Percentiles rank a stretch among this genome's conserved stretches.
Conservation (phyloP, 2,113 vertebrate species). For the Symphodus melops region DNA sequence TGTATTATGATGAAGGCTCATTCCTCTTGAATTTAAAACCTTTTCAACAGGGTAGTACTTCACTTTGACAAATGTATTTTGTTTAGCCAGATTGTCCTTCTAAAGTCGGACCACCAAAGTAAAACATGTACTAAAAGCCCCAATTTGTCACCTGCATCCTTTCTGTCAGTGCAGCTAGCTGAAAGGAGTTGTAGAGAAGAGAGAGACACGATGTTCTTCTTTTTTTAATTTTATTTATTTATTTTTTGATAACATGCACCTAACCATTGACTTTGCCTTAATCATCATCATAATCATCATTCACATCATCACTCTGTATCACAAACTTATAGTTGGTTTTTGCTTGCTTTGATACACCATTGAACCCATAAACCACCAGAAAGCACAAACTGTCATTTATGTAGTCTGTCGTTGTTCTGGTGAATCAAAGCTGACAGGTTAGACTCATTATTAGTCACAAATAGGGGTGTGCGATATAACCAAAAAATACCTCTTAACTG, state of each 20-base stretch:
- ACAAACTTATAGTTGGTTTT: constrained; percentile 62
- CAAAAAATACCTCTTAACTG: too few species aligned
- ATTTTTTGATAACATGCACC: neutral
- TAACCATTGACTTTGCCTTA: constrained; percentile 52
- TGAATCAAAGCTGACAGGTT: constrained; percentile 49
- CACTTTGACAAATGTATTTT: neutral
- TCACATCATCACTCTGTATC: constrained; percentile 61
- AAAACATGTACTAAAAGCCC: neutral
- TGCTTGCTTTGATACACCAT: constrained; percentile 68
- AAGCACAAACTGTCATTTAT: constrained; percentile 50
- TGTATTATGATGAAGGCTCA: constrained; percentile 65
- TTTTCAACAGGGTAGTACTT: neutral
- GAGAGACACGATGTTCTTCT: too few species aligned
- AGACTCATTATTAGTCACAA: neutral
- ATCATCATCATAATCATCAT: constrained; percentile 53
- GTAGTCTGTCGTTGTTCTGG: constrained; percentile 44
- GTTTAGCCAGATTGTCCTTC: neutral
- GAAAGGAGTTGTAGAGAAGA: constrained; percentile 46
- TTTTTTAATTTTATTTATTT: too few species aligned
- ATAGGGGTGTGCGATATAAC: too few species aligned
- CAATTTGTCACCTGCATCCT: constrained; percentile 19
- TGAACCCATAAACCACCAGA: constrained; percentile 48
- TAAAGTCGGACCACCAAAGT: neutral
- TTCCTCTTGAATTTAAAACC: constrained; percentile 15
- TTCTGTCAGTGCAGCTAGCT: constrained; percentile 30